These are phyloP conservation scores for Aspidoscelis tigris DNA, from an alignment of 2,113 vertebrate species.

Conservation along the genomic window DNA sequence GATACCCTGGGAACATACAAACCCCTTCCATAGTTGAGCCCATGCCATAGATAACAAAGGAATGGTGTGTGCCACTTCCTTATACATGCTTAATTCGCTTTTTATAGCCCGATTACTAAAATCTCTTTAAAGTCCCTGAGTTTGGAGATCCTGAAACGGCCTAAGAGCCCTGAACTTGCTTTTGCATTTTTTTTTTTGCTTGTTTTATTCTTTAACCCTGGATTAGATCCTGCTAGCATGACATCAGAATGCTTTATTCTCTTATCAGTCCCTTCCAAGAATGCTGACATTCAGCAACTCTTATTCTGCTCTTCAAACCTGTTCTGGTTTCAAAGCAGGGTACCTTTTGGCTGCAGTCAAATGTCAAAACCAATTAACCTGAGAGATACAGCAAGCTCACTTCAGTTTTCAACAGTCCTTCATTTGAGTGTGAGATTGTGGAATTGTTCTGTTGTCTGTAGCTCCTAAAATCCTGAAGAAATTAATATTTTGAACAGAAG, in stretches of 20 bases:
- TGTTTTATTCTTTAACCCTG: conserved; percentile 43
- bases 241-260: conserved; percentile 50
- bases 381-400: conserved; percentile 39
- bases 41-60: conserved; percentile 59
- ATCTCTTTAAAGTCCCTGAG: conserved; percentile 65
- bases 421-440: conserved; percentile 36
- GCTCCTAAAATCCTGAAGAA: not conserved
- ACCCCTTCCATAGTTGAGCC: conserved; percentile 30
- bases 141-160: conserved; percentile 3
- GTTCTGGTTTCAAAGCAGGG: conserved; percentile 68
- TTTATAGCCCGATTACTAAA: conserved; percentile 64
- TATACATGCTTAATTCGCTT: conserved; percentile 53
- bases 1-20: conserved; percentile 63
- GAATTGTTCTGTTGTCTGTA: not conserved
- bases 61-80: conserved; percentile 59
- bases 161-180: conserved; percentile 51
- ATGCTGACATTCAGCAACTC: conserved; percentile 63
- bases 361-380: conserved; percentile 57
- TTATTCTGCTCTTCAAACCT: conserved; percentile 56
- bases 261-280: conserved; percentile 73
- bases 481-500: not conserved
- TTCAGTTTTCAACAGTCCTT: conserved; percentile 44
- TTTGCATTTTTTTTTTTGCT: conserved; percentile 15
- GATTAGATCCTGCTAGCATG: conserved; percentile 44
- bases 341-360: conserved; percentile 68